Evolutionary conservation across 2,797 vertebrate species (phyloP), one percentile per base, ranked within the genome.

Genomic region (Anolis apletophallus): DNA sequence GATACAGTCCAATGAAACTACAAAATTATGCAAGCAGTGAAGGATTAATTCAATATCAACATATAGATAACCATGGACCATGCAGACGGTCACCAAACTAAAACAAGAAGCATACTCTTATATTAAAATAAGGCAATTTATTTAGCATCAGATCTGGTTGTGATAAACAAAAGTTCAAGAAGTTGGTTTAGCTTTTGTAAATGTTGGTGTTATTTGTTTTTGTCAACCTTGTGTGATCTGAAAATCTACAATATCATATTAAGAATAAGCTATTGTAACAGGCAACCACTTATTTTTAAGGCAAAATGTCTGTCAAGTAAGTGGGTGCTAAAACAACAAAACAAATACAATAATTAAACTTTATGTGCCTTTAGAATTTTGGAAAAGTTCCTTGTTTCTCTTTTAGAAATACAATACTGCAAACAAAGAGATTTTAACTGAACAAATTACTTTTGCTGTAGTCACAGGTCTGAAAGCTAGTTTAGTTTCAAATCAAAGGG

Each of bases 1-100:
- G 50, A 52, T 29, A 64, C 40, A 89, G 74, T 80, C 90, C 88
- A 91, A 81, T 92, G 71, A 87, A 84, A 85, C 9, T 88, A 17
- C 72, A 9, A 77, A 59, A 11, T 84, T 10, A 85, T 16, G 32
- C 21, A 69, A 83, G 83, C 23, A 32, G 10, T 14, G 72, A 14
- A 69, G 85, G 80, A 87, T 59, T 93, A 72, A 5, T 3, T 77
- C 40, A 5, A 19, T 61, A 72, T 40, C 32, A 32, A 54, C 8
- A 86, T 77, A 0, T 0, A 76, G 80, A 8, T 46, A 61, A 72
- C 55, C 52, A 11, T n/a, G 14, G 26, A 46, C 34, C 14, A 73
- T 29, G 16, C 23, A 76, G n/a, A 10, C 5, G n/a, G 21, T 11
- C 14, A 34, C 29, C 12, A 72, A 59, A n/a, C 0, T 14, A 19